Evolutionary conservation across 2,797 vertebrate genomes (phyloP), one percentile per base, ranked within the genome.

Genomic region (Linurgus olivaceus): DNA sequence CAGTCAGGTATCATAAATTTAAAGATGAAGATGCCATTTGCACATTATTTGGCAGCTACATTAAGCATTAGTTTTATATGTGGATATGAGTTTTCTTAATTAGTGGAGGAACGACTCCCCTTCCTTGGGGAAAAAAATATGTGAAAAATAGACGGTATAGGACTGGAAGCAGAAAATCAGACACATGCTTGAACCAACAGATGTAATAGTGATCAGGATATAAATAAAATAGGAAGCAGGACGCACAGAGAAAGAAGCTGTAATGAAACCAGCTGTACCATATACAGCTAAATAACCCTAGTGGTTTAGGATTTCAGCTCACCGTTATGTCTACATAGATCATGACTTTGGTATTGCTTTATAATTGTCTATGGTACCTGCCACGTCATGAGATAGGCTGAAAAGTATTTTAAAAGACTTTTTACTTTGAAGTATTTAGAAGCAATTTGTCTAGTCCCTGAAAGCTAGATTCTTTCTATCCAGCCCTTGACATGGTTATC

Each of bases 381-480:
- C 63, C 71, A 65, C 4, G 1, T 81, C 94, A 93, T 58, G 51
- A 86, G 63, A 68, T 84, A 88, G 90, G n/a, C 83, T 95, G 38
- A 89, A 96, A 93, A 21, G 1, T 40, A 86, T 96, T 90, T 79
- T 0, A 11, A 63, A 86, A 93, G 38, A 70, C 86, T 70, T 88
- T 97, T 96, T 91, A 90, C 95, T 86, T 84, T 88, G 89, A 94
- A 96, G 44, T 71, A 78, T 96, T 95, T 95, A 96, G 88, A 73
- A 97, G 75, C 74, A 86, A 91, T 95, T 96, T 93, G n/a, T 94
- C 86, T 80, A 88, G 29, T 45, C 68, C 37, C 91, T 78, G 44
- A 94, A 96, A 95, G 87, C 73, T 45, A 78, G 81, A 86, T 96
- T 95, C 78, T 97, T 96, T 96, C 70, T 80, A 7, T 90, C 92